Percentiles rank a stretch among this genome's conserved stretches.
phyloP scores from a whole-genome alignment of 1,140 invertebrate genomes.

The Lasioglossum baleicum region DNA sequence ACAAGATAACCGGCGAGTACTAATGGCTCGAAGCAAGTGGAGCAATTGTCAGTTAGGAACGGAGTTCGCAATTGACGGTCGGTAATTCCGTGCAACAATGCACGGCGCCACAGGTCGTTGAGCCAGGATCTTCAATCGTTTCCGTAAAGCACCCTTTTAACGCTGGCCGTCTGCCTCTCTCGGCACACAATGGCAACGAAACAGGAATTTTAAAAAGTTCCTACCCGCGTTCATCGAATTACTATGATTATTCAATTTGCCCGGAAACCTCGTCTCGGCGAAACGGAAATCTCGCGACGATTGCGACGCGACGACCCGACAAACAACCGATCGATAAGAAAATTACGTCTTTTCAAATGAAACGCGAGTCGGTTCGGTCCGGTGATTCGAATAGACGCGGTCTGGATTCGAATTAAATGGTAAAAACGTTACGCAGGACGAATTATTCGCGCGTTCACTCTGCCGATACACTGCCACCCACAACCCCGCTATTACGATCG shows the following conservation, averaged over 20 bases:
- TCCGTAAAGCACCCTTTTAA: slow-evolving; percentile 8
- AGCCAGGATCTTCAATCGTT: slow-evolving; percentile 56
- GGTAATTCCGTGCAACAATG: slow-evolving; percentile 62
- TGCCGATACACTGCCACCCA: not conserved
- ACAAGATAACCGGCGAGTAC: slow-evolving; percentile 67
- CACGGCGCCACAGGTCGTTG: slow-evolving; percentile 67
- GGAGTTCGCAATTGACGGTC: slow-evolving; percentile 67
- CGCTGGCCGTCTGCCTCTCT: not conserved
- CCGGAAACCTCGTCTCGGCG: too few relatives aligned
- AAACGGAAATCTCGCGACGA: too few relatives aligned
- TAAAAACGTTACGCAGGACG: not conserved
- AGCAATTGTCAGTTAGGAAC: slow-evolving; percentile 73
- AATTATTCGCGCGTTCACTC: not conserved
- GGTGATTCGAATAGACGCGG: not conserved
- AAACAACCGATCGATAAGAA: too few relatives aligned
- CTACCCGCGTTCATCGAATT: not conserved
- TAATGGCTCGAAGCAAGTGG: slow-evolving; percentile 68
- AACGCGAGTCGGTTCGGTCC: not conserved
- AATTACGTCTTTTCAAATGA: too few relatives aligned
- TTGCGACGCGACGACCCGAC: too few relatives aligned
- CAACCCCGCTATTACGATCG: slow-evolving; percentile 7
- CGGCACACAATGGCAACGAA: not conserved
- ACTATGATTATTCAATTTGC: slow-evolving; percentile 16
- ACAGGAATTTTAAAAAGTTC: slow-evolving; percentile 3
- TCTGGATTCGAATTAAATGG: not conserved